A percentile compares a stretch with the other conserved stretches of the same genome.
Conservation (phyloP, 23 tunicate genomes). For the Corella eumyota region DNA sequence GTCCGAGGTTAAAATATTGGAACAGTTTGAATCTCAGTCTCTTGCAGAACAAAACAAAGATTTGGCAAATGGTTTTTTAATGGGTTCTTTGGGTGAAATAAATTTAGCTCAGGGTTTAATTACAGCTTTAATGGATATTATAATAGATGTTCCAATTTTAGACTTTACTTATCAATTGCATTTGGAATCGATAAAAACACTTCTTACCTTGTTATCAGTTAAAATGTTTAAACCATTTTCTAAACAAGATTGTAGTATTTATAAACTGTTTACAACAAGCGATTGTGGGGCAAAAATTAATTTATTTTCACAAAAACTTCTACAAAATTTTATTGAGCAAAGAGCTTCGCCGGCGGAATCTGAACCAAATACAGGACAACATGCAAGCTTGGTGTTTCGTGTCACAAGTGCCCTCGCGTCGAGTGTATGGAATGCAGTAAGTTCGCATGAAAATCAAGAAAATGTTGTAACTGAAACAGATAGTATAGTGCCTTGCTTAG, state of each 20-base stretch:
- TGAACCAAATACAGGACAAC: conserved; percentile 15
- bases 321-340: conserved; percentile 74
- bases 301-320: conserved; percentile 29
- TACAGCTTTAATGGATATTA: conserved; percentile 34
- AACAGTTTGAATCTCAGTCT: conserved; percentile 74
- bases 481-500: conserved; percentile 8
- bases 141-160: conserved; percentile 39
- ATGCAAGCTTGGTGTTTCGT: conserved; percentile 77
- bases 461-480: conserved; percentile 1
- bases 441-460: background rate
- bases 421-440: conserved; percentile 33
- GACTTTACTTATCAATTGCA: conserved; percentile 52
- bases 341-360: conserved; percentile 23
- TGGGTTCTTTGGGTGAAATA: conserved; percentile 8
- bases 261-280: conserved; percentile 7
- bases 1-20: conserved; percentile 78
- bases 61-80: conserved; percentile 33
- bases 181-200: conserved; percentile 50
- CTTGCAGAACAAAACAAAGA: conserved; percentile 60
- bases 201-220: conserved; percentile 52
- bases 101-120: conserved; percentile 29
- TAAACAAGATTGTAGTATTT: conserved; percentile 17
- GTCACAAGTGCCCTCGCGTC: conserved; percentile 59
- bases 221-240: conserved; percentile 69
- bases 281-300: conserved; percentile 10